Base-by-base conservation (phyloP, 1,140 invertebrate genomes). In the Eumaeus atala region DNA sequence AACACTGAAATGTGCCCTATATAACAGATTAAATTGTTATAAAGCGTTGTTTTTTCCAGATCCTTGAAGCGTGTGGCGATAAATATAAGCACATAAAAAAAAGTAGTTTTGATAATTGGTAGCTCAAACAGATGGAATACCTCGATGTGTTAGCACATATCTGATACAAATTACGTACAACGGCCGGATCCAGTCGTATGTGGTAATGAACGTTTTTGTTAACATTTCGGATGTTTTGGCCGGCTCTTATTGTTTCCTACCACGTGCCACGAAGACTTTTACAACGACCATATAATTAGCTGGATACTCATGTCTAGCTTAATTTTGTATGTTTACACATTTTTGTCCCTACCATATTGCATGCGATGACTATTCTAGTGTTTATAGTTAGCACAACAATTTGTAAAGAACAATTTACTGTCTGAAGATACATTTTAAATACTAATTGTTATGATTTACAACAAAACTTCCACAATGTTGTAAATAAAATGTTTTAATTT, bases 51-150 rank as follows among this genome's bases (percentile, higher is more conserved):
- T 44, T 56, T 61, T 48, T 67, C 9, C 37, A 42, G 51, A 18
- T 42, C n/a, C 10, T 11, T 17, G 11, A 53, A 28, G 12, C 37
- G 37, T 11, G 18, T 17, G 37, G n/a, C 36, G 10, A 9, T 35
- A 34, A 50, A 33, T 35, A 35, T 50, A 50, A 56, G 54, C 59
- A 56, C 61, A 54, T 37, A 57, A 42, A 44, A 54, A 57, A 59
- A 42, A 28, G 37, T 59, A 63, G 56, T 49, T 54, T 62, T 62
- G 48, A 40, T 62, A 62, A 64, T 42, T 18, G n/a, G 58, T 62
- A 65, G 63, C 59, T 65, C 63, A 62, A 63, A 60, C 56, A 51
- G 54, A 59, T 57, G 51, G 51, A 62, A 51, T 57, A 64, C 58
- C 62, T 64, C 62, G 51, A 61, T 34, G 36, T 50, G 48, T 51